A percentile compares a stretch with the other conserved stretches of the same genome.
phyloP scores from a whole-genome alignment of 2,797 vertebrate species.

The Pangasius mekongensis region DNA sequence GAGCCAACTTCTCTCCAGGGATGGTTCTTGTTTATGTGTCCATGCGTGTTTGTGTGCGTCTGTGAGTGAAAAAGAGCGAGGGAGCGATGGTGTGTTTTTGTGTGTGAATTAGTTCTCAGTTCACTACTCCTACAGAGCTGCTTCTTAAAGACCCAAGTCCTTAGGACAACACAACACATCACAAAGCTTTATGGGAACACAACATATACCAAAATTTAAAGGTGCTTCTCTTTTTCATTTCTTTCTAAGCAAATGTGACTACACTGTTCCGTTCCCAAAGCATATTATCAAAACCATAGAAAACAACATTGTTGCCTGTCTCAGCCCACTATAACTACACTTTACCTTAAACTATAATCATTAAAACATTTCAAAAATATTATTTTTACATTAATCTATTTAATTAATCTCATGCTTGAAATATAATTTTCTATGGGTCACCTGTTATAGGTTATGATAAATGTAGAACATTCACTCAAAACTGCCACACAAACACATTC shows the following conservation, averaged over 20 bases:
- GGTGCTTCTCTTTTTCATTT: not conserved
- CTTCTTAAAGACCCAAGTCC: not conserved
- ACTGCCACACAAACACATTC: not conserved
- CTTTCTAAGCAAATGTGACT: not conserved
- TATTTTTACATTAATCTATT: not conserved
- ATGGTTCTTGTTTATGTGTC: conserved; percentile 59
- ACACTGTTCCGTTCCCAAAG: not conserved
- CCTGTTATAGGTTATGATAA: not conserved
- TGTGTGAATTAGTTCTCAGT: conserved; percentile 24
- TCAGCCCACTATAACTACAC: not conserved
- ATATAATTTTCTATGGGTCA: not conserved
- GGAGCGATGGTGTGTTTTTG: conserved; percentile 9
- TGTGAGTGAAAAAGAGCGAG: conserved; percentile 13
- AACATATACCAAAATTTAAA: not conserved
- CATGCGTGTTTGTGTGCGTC: conserved; percentile 32
- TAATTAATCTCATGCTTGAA: not conserved
- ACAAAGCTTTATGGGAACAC: not conserved
- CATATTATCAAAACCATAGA: not conserved
- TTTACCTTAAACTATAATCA: not conserved
- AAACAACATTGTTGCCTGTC: not conserved
- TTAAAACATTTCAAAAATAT: not conserved
- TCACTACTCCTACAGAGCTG: conserved; percentile 23
- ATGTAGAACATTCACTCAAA: not conserved
- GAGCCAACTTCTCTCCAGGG: conserved; percentile 59
- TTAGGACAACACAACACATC: not conserved